Evolutionary conservation across 35 echinoderm and acorn worm species (phyloP), one percentile per base, ranked within the genome.

Genomic region (Stichopus chloronotus): DNA sequence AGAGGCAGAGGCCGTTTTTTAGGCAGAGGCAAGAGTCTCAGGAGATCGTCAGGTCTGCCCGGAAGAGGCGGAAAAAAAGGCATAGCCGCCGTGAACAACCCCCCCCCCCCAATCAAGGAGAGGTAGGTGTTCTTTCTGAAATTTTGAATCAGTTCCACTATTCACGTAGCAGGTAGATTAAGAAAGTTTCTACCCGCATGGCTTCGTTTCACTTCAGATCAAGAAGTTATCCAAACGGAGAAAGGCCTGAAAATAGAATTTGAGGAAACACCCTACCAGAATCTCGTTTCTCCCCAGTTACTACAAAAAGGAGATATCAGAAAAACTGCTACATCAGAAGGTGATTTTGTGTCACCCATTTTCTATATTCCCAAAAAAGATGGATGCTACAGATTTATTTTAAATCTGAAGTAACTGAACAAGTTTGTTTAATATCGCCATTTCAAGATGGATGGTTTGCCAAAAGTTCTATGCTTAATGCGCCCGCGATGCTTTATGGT

Each of bases 301-400:
- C n/a, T 63, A 87, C 84, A 83, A 83, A 43, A 81, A 81, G 78
- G 1, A 81, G 78, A 8, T 83, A 83, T 83, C 54, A 83, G 80
- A 17, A 83, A 83, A 53, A 83, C 0, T 83, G 6, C 80, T 83
- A 52, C 23, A 87, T 87, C 84, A 81, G 58, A 58, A 63, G 87
- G 65, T 72, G 58, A 90, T 17, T 90, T 90, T 90, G 59, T 90
- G 87, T 90, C 87, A 63, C 59, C n/a, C 10, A 90, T 90, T 69
- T 90, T 90, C 63, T 53, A 52, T 25, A 69, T 90, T 65, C 87
- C 87, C 58, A 87, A 57, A 87, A 55, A 55, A 87, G 85, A 87
- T 60, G 85, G 85, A 24, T 87, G 11, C 59, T 7, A 60, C 59
- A 58, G 86, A 63, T 60, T 88, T 5, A 88, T 63, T 88, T 63